Evolutionary conservation across 2,888 invertebrate species (phyloP).

Genomic region (Platycheirus albimanus): DNA sequence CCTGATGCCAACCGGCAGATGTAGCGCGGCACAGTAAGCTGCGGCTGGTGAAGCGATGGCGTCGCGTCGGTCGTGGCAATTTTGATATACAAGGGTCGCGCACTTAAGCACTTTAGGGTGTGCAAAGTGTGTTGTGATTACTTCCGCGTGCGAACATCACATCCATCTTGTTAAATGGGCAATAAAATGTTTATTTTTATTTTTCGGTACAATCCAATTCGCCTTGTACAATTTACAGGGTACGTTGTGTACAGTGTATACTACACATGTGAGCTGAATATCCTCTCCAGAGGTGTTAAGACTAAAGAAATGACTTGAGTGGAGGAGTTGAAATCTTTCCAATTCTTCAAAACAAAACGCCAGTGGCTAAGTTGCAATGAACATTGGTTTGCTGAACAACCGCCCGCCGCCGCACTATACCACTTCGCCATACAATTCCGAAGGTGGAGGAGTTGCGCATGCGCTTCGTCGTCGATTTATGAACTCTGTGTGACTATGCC

Average conservation of each 20-base stretch:
- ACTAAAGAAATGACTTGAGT: slow-evolving; percentile 31
- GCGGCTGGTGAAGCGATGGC: too few species aligned
- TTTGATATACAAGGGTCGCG: slow-evolving; percentile 52
- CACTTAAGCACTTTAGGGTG: slow-evolving; percentile 57
- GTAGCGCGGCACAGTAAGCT: too few species aligned
- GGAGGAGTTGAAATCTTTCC: slow-evolving; percentile 67
- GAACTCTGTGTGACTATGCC: slow-evolving; percentile 65
- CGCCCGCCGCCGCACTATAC: too few species aligned
- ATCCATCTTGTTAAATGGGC: slow-evolving; percentile 67
- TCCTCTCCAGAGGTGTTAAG: slow-evolving; percentile 42
- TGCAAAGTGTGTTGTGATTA: slow-evolving; percentile 69
- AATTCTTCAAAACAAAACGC: slow-evolving; percentile 68
- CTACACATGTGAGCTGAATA: not conserved
- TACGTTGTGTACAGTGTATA: too few species aligned
- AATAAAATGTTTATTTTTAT: slow-evolving; percentile 58
- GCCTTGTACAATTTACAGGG: too few species aligned
- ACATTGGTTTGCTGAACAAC: slow-evolving; percentile 12
- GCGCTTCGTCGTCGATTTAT: slow-evolving; percentile 59
- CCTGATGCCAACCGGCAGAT: too few species aligned
- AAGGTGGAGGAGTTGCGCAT: slow-evolving; percentile 34
- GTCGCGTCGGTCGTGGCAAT: not conserved
- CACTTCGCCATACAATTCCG: not conserved
- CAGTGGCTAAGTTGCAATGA: slow-evolving; percentile 63
- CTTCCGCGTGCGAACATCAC: slow-evolving; percentile 71
- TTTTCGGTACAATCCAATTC: slow-evolving; percentile 21